Conservation (phyloP, 2,797 vertebrate genomes). For the Acanthurus lineatus region DNA sequence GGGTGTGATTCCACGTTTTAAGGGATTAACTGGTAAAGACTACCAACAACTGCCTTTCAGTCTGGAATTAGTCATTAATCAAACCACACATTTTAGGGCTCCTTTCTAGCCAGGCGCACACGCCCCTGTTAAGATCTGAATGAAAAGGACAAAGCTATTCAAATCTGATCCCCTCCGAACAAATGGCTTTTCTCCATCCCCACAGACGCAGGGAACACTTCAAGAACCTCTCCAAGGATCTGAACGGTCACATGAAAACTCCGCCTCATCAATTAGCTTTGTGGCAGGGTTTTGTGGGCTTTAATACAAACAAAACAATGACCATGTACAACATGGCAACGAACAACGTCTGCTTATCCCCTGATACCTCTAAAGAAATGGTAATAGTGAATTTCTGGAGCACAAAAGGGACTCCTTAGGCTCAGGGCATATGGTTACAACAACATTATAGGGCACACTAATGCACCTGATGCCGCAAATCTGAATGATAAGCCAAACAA, state of each 20-base stretch:
- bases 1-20: conserved; percentile 80
- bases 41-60: conserved; percentile 86
- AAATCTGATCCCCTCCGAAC: conserved; percentile 80
- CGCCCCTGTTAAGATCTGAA: conserved; percentile 79
- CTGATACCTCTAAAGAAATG: conserved; percentile 80
- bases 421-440: conserved; percentile 65
- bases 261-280: conserved; percentile 82
- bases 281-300: conserved; percentile 73
- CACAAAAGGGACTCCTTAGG: conserved; percentile 70
- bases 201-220: conserved; percentile 78
- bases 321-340: conserved; percentile 78
- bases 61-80: conserved; percentile 83
- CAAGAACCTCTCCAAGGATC: conserved; percentile 82
- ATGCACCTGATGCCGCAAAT: conserved; percentile 75
- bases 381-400: conserved; percentile 71
- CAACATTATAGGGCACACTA: conserved; percentile 57
- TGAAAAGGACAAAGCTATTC: conserved; percentile 80
- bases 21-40: conserved; percentile 87
- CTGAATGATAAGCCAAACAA: conserved; percentile 54
- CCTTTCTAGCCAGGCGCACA: conserved; percentile 67
- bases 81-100: conserved; percentile 78
- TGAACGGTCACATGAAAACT: conserved; percentile 72
- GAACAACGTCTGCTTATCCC: conserved; percentile 75
- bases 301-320: conserved; percentile 84
- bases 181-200: conserved; percentile 83